Conservation (phyloP, 2,888 invertebrate species). For the Epinotia nisella region DNA sequence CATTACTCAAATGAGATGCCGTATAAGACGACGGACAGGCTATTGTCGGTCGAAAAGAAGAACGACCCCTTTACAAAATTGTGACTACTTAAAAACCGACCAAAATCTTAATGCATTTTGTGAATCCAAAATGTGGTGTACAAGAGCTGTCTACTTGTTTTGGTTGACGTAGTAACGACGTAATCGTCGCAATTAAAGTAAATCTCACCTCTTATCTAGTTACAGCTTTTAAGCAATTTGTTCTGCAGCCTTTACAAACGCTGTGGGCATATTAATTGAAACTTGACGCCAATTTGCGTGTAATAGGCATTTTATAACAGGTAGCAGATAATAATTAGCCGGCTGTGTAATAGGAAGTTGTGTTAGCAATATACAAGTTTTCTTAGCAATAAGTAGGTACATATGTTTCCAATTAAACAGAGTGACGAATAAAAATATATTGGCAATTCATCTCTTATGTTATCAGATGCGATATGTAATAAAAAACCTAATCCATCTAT, state of each 20-base stretch:
- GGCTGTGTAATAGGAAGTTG: slow-evolving; percentile 13
- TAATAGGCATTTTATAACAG: slow-evolving; percentile 39
- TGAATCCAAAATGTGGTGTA: neutral
- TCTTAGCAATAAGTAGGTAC: neutral
- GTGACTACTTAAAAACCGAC: neutral
- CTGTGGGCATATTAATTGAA: slow-evolving; percentile 42
- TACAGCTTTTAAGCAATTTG: slow-evolving; percentile 55
- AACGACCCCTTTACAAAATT: neutral
- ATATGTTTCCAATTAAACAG: neutral
- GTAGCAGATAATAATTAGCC: slow-evolving; percentile 30
- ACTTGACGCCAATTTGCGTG: slow-evolving; percentile 38
- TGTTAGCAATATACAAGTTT: neutral
- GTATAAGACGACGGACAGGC: too few relatives aligned
- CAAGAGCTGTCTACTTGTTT: slow-evolving; percentile 31
- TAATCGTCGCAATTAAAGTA: slow-evolving; percentile 61
- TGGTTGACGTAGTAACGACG: slow-evolving; percentile 48
- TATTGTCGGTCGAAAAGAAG: too few relatives aligned
- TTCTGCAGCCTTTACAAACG: slow-evolving; percentile 50
- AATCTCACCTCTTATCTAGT: slow-evolving; percentile 58
- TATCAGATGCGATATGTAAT: neutral
- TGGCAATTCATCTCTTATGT: neutral
- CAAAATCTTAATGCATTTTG: neutral
- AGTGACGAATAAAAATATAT: neutral
- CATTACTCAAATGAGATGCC: too few relatives aligned
- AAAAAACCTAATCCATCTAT: too few relatives aligned